A percentile compares a stretch with the other conserved stretches of the same genome.
phyloP scores from a whole-genome alignment of 2,888 invertebrate genomes.

The Drosophila demipolita region DNA sequence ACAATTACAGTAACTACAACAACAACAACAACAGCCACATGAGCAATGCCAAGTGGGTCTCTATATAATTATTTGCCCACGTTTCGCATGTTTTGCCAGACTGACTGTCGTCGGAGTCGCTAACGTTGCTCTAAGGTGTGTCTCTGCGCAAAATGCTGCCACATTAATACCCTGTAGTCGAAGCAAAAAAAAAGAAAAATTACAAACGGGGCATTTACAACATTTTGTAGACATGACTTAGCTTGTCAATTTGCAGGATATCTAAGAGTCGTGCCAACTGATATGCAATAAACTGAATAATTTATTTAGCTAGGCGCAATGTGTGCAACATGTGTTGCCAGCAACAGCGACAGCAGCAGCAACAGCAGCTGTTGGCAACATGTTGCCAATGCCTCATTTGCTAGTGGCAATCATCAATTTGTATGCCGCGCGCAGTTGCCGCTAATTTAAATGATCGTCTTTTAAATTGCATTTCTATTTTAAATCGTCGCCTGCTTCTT shows the following conservation, averaged over 20 bases:
- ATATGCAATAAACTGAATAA: not conserved
- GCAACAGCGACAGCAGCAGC: slow-evolving; percentile 33
- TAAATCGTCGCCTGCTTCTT: slow-evolving; percentile 26
- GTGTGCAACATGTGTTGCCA: slow-evolving; percentile 64
- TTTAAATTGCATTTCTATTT: slow-evolving; percentile 68
- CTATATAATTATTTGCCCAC: slow-evolving; percentile 76
- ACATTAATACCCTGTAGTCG: slow-evolving; percentile 18
- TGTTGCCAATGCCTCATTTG: slow-evolving; percentile 67
- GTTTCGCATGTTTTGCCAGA: slow-evolving; percentile 77
- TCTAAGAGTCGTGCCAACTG: not conserved
- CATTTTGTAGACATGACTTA: not conserved
- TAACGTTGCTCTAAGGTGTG: slow-evolving; percentile 51
- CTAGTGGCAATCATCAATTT: slow-evolving; percentile 63
- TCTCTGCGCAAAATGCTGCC: slow-evolving; percentile 33
- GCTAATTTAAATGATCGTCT: slow-evolving; percentile 72
- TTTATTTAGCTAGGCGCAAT: slow-evolving; percentile 40
- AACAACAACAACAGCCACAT: slow-evolving; percentile 21
- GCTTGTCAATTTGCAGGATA: not conserved
- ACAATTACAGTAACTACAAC: slow-evolving; percentile 70
- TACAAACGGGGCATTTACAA: not conserved
- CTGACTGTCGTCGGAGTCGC: slow-evolving; percentile 70
- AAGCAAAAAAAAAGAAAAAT: not conserved
- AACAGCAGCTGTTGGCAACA: slow-evolving; percentile 68
- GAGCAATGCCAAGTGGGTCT: slow-evolving; percentile 61
- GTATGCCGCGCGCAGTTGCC: slow-evolving; percentile 56